Base-by-base conservation (phyloP, 1,140 invertebrate genomes). In the Patella vulgata region DNA sequence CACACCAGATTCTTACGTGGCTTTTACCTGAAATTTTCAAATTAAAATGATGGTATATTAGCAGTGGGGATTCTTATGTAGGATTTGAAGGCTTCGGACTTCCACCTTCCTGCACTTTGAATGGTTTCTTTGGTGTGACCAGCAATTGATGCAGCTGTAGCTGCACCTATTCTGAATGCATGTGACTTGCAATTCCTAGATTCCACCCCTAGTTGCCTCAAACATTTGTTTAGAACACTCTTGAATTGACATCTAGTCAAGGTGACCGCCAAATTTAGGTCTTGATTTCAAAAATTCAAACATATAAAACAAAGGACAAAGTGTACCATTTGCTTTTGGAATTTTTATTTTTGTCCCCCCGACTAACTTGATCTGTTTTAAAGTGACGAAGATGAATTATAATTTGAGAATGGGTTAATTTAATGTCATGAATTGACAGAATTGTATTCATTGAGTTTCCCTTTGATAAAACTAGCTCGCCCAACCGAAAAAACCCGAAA, bases 401-500 rank as follows among this genome's bases (percentile, higher is more conserved):
- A 3, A 48, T 23, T 21, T 27, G n/a, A n/a, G 27, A 30, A 21
- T 53, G 9, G 36, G 30, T 2, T 46, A 39, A 11, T 14, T 9
- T 0, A 19, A 47, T 25, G 40, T 40, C 59, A 46, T 12, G 23
- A 6, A 44, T n/a, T 12, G 23, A 4, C 14, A 53, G 1, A 30
- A 40, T n/a, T 25, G 11, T 40, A 14, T 48, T 8, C n/a, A 14
- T 12, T 12, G 11, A 21, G 27, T 33, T 47, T 39, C 36, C n/a
- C 11, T 11, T 65, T 40, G 56, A 36, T 23, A 52, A 54, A 9
- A 63, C 51, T 8, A 69, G 2, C 17, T 69, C 67, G 12, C 57
- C 56, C 1, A 68, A 46, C 30, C 66, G 8, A 14, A 68, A 53
- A 25, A 68, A 60, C 1, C 39, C 66, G 46, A 57, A 60, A 50